These are phyloP conservation scores for Apamea sordens DNA, from an alignment of 2,888 invertebrate genomes.

Conservation along the genomic window DNA sequence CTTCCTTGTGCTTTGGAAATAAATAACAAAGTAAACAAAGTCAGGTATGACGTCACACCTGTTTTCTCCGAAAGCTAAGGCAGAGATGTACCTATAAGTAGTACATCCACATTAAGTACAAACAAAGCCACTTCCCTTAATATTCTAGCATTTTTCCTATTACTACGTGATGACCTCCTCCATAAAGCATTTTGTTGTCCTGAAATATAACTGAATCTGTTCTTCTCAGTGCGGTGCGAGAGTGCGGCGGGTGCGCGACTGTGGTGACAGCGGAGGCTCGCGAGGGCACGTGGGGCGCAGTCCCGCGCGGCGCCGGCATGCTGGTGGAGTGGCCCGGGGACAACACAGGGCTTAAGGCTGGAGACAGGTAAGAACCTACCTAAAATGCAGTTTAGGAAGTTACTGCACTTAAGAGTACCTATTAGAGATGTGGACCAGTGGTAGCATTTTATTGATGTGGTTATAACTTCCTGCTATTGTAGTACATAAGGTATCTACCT, in stretches of 20 bases:
- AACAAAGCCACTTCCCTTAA: not conserved
- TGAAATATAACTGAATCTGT: not conserved
- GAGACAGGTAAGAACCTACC: constrained; percentile 91
- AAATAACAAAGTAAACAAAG: not conserved
- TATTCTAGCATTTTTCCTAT: not conserved
- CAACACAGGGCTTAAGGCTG: constrained; percentile 93
- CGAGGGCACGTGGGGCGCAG: constrained; percentile 93
- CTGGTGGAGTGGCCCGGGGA: constrained; percentile 96
- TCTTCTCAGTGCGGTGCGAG: constrained; percentile 79
- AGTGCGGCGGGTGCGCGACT: constrained; percentile 79
- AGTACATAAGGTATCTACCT: not conserved
- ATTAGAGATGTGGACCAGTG: not conserved
- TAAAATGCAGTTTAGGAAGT: not conserved
- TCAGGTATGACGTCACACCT: not conserved
- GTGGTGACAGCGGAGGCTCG: constrained; percentile 93
- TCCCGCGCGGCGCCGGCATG: constrained; percentile 92
- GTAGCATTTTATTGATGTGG: not conserved
- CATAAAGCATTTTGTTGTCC: not conserved
- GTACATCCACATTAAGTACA: not conserved
- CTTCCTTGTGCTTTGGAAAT: not conserved
- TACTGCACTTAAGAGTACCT: not conserved
- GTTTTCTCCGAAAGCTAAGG: not conserved
- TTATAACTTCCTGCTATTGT: not conserved
- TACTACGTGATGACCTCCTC: not conserved
- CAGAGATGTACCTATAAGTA: not conserved